Base-by-base conservation (phyloP, 2,888 invertebrate species). In the Loripinus fragilis region DNA sequence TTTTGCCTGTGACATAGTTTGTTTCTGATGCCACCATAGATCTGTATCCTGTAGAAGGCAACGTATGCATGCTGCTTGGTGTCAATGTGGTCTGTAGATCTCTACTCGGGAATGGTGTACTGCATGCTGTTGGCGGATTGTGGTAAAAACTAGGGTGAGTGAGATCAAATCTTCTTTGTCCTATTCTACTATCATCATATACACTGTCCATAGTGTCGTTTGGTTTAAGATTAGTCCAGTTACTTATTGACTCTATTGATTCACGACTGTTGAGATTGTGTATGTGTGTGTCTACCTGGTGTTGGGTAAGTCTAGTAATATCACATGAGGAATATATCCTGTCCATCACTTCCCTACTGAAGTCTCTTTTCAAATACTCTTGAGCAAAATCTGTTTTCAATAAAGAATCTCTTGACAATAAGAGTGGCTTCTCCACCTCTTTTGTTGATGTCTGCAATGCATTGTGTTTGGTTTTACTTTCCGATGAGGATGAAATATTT, bases 321-420 rank as follows among this genome's bases (percentile, higher is more conserved):
- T 67, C 42, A 67, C 67, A 17, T 23, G 41, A 45, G 17, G 41
- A 45, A 72, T 83, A 83, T 10, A 81, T 83, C 50, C 68, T 71
- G 35, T 83, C 83, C 76, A 83, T 78, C 28, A 81, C 78, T 45
- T 78, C 76, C 25, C 50, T 68, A 60, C 74, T 72, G 42, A 69
- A 83, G 41, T 85, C 86, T 25, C 87, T 55, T 17, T 76, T 74
- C 23, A 89, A 76, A 76, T 89, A 87, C 30, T 84, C 85, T 65
- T 85, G 81, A 48, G 88, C 89, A 86, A 89, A 89, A 30, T 85
- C 83, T 25, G 86, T 87, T 25, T 83, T 78, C 65, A 88, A 28
- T 68, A 89, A 72, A 2, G 89, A 88, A 42, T 85, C 74, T 52
- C 78, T 84, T 1, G 89, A 87, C 10, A 88, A 71, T 8, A 88